Percentiles rank a stretch among this genome's conserved stretches.
These are phyloP conservation scores for Gorsachius goisagi DNA, from an alignment of 2,113 vertebrate species.

Conservation along the genomic window DNA sequence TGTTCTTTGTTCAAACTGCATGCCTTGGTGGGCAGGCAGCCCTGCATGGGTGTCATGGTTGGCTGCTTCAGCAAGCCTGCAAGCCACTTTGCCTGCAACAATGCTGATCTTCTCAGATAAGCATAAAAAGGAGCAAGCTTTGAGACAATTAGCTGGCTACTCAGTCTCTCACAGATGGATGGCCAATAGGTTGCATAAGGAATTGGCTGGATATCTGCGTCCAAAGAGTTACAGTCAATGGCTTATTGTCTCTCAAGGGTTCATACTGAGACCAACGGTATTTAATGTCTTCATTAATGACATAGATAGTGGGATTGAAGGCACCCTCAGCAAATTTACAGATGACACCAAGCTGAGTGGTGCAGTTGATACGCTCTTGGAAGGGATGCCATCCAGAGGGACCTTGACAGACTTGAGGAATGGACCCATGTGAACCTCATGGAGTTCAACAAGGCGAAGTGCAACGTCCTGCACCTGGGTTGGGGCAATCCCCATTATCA, in stretches of 20 bases:
- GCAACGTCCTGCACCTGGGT: background rate
- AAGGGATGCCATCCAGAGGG: background rate
- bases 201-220: background rate
- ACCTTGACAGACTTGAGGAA: background rate
- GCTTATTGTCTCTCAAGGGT: background rate
- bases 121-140: too few relatives aligned
- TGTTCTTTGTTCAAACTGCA: too few relatives aligned
- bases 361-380: background rate
- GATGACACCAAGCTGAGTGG: background rate
- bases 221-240: background rate
- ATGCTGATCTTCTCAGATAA: too few relatives aligned
- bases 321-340: background rate
- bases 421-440: background rate
- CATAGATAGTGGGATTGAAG: background rate
- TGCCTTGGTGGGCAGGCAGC: too few relatives aligned
- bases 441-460: background rate
- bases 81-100: too few relatives aligned
- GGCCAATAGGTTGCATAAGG: background rate
- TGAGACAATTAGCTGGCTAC: too few relatives aligned
- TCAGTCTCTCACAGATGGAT: too few relatives aligned
- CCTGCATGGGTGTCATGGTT: too few relatives aligned
- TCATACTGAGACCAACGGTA: background rate
- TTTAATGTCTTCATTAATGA: background rate
- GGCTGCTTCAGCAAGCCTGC: too few relatives aligned
- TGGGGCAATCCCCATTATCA: background rate